Conservation (phyloP, 2,888 invertebrate genomes). For the Lasioglossum figueresi region DNA sequence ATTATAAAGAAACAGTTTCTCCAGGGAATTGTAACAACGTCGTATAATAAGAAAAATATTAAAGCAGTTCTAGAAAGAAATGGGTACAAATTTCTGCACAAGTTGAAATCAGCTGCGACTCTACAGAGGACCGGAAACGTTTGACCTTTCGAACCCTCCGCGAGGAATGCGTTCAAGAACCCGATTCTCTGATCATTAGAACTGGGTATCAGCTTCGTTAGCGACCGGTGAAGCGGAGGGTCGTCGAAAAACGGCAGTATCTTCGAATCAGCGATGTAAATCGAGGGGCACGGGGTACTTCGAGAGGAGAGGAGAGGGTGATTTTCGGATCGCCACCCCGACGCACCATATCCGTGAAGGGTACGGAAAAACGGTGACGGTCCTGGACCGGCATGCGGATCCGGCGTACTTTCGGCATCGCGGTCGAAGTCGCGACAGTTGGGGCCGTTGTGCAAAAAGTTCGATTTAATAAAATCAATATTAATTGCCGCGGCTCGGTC, state of each 20-base stretch:
- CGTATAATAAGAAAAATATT: not conserved
- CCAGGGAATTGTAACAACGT: not conserved
- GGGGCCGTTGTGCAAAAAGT: constrained; percentile 70
- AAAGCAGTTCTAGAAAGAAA: not conserved
- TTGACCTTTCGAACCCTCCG: not conserved
- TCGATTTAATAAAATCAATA: constrained; percentile 82
- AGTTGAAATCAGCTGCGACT: not conserved
- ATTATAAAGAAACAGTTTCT: not conserved
- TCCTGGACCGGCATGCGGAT: constrained; percentile 39
- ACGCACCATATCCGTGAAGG: constrained; percentile 36
- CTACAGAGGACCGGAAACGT: not conserved
- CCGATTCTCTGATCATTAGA: not conserved
- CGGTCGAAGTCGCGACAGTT: constrained; percentile 48
- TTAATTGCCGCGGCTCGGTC: constrained; percentile 79
- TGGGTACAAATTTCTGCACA: not conserved
- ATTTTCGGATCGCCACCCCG: constrained; percentile 21
- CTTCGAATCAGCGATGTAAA: not conserved
- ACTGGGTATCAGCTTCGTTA: not conserved
- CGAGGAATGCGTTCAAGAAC: not conserved
- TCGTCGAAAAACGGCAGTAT: not conserved
- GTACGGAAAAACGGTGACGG: constrained; percentile 48
- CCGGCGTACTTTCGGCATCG: constrained; percentile 35
- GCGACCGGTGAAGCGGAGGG: not conserved
- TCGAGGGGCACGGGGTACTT: not conserved
- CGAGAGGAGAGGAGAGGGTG: not conserved